phyloP scores from a whole-genome alignment of 2,888 invertebrate genomes.

The Xestoiulus laeticollis region DNA sequence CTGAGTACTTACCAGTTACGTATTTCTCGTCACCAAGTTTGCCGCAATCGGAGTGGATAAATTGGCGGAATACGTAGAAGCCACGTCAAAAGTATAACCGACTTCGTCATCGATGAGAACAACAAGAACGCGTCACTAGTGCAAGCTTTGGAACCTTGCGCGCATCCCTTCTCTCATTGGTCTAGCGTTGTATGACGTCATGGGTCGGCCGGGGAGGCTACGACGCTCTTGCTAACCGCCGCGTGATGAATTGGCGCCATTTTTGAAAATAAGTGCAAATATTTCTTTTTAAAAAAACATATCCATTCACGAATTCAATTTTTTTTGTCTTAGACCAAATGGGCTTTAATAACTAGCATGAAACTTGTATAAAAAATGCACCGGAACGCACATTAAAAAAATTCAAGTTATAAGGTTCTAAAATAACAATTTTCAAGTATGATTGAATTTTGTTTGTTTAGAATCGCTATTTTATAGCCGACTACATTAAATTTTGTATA shows the following conservation, averaged over 20 bases:
- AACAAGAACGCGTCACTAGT: slow-evolving; percentile 54
- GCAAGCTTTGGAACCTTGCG: background rate
- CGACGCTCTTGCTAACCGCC: background rate
- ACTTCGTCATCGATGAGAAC: slow-evolving; percentile 56
- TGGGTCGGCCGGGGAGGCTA: background rate
- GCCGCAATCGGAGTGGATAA: slow-evolving; percentile 94
- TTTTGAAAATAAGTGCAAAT: background rate
- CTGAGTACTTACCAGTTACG: slow-evolving; percentile 74
- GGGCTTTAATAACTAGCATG: too few species aligned
- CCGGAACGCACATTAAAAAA: too few species aligned
- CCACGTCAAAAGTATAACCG: slow-evolving; percentile 57
- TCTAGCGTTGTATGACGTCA: slow-evolving; percentile 39
- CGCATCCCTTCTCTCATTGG: slow-evolving; percentile 42
- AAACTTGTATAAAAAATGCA: too few species aligned
- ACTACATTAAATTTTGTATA: too few species aligned
- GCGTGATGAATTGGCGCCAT: background rate
- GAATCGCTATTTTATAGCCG: too few species aligned
- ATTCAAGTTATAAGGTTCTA: too few species aligned
- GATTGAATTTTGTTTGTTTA: too few species aligned
- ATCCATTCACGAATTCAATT: too few species aligned
- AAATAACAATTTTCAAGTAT: too few species aligned
- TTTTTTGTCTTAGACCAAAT: too few species aligned
- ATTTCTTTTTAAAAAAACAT: too few species aligned
- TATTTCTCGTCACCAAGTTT: slow-evolving; percentile 92
- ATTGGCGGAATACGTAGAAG: slow-evolving; percentile 83